Evolutionary conservation across 2,888 invertebrate species (phyloP).

Genomic region (Scaptomyza caliginosa): DNA sequence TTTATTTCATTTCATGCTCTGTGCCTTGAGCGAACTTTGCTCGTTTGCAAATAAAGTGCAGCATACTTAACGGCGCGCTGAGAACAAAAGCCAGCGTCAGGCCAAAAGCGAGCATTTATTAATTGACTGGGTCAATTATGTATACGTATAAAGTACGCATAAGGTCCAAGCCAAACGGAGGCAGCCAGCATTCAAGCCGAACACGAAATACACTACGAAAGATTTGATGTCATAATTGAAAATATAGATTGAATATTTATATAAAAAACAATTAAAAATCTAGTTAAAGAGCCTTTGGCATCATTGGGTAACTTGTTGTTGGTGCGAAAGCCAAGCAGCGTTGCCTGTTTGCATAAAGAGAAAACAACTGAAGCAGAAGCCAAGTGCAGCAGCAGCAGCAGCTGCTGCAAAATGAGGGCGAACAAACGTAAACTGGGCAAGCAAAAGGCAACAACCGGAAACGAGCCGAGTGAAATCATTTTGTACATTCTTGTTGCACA

Average conservation of each 20-base stretch:
- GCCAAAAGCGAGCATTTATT: slow-evolving; percentile 54
- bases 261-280: not conserved
- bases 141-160: slow-evolving; percentile 17
- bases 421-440: slow-evolving; percentile 25
- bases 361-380: not conserved
- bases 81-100: slow-evolving; percentile 51
- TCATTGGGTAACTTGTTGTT: no score
- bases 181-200: not conserved
- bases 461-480: slow-evolving; percentile 49
- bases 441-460: slow-evolving; percentile 42
- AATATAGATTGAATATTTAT: not conserved
- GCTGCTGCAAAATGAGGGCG: slow-evolving; percentile 25
- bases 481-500: slow-evolving; percentile 36
- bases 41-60: slow-evolving; percentile 60
- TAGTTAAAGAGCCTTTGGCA: not conserved
- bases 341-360: not conserved
- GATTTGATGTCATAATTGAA: no score
- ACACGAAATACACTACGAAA: slow-evolving; percentile 1
- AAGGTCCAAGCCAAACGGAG: not conserved
- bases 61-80: slow-evolving; percentile 53
- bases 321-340: no score
- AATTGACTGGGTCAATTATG: slow-evolving; percentile 67
- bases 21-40: slow-evolving; percentile 32
- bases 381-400: slow-evolving; percentile 26
- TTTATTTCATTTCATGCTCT: not conserved